phyloP scores from a whole-genome alignment of 92 coral and sea anemone genomes.

The Porites evermanni region DNA sequence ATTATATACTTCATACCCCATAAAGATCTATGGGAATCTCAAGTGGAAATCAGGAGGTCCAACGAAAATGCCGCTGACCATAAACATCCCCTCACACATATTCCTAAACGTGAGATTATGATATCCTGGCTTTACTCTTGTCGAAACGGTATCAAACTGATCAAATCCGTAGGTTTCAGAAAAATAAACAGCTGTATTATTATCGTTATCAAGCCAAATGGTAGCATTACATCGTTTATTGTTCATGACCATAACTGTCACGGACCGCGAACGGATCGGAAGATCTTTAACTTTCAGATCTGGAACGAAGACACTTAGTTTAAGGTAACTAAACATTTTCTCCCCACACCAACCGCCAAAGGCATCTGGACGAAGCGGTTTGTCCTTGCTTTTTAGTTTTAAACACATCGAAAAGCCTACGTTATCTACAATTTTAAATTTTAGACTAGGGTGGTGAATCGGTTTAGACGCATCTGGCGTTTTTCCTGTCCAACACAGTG shows the following conservation, averaged over 20 bases:
- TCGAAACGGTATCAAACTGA: slow-evolving; percentile 32
- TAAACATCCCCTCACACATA: slow-evolving; percentile 36
- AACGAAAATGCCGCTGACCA: slow-evolving; percentile 56
- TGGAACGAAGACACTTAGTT: slow-evolving; percentile 29
- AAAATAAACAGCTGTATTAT: background rate
- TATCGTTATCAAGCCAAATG: slow-evolving; percentile 53
- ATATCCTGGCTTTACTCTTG: slow-evolving; percentile 44
- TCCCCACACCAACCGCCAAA: slow-evolving; percentile 62
- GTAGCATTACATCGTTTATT: slow-evolving; percentile 22
- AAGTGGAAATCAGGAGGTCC: slow-evolving; percentile 64
- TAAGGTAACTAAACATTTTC: slow-evolving; percentile 23
- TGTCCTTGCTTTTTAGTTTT: background rate
- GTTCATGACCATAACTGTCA: slow-evolving; percentile 34
- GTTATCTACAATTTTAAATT: slow-evolving; percentile 15
- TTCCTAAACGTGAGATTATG: slow-evolving; percentile 47
- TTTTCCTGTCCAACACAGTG: slow-evolving; percentile 75
- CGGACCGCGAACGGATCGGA: slow-evolving; percentile 36
- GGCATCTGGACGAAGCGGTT: slow-evolving; percentile 18
- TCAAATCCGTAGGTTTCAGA: slow-evolving; percentile 1
- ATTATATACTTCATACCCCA: too few species aligned
- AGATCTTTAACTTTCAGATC: background rate
- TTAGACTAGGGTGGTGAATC: slow-evolving; percentile 39
- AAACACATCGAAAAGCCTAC: slow-evolving; percentile 19
- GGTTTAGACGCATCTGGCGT: slow-evolving; percentile 50
- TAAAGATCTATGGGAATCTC: background rate